Conservation (phyloP, 2,797 vertebrate species). For the Prunella strophiata region DNA sequence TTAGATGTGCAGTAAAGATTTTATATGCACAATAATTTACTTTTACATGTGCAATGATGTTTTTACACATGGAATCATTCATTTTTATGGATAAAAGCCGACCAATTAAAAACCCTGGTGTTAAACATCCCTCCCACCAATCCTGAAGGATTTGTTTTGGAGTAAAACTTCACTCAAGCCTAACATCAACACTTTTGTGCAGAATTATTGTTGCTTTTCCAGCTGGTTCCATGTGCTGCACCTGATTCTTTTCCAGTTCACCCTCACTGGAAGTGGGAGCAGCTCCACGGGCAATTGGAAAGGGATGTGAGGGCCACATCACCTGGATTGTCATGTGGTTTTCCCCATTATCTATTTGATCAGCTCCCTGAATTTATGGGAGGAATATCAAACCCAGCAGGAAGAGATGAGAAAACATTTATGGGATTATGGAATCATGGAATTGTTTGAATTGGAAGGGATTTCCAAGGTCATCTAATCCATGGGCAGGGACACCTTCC, state of each 20-base stretch:
- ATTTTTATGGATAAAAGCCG: conserved; percentile 48
- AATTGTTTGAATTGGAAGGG: not conserved
- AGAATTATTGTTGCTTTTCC: not conserved
- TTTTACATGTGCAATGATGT: conserved; percentile 60
- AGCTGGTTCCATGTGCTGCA: accelerated
- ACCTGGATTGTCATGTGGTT: not conserved
- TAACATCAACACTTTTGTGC: not conserved
- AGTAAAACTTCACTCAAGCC: not conserved
- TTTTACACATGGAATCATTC: conserved; percentile 46
- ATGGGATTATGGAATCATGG: not conserved
- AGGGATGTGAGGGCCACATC: not conserved
- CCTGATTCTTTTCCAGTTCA: not conserved
- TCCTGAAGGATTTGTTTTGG: not conserved
- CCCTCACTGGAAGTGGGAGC: accelerated
- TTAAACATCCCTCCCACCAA: not conserved
- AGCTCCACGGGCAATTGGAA: not conserved
- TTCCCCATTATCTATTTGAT: not conserved
- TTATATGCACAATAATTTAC: conserved; percentile 70
- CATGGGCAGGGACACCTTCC: not conserved
- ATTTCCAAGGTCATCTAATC: not conserved
- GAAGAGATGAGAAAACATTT: not conserved
- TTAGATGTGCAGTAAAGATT: conserved; percentile 71
- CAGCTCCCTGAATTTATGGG: not conserved
- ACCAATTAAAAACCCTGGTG: conserved; percentile 6
- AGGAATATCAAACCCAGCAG: not conserved